Evolutionary conservation across 2,113 vertebrate genomes (phyloP), one percentile per base, ranked within the genome.

Genomic region (Istiophorus platypterus): DNA sequence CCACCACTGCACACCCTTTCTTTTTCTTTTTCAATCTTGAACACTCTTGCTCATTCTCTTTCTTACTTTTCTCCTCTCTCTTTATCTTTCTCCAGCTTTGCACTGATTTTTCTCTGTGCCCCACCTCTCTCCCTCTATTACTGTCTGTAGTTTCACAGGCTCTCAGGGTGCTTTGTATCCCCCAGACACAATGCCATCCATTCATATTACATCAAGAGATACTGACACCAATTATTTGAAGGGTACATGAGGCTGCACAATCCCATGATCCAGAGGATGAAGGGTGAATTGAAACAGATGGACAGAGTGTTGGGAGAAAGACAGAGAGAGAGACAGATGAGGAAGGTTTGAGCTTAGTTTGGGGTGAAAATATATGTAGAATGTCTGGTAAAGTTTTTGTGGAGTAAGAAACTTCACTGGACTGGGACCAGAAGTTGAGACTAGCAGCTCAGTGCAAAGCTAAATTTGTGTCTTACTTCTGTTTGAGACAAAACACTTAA

Each of bases 181-280:
- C 71, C 76, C 77, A 85, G 86, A 89, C 80, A 90, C 85, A 90
- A 90, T 89, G 75, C 81, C 80, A 79, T 82, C 82, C 82, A 92
- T 93, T 91, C 90, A 92, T 91, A 89, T 91, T 89, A 90, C 89
- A 91, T 92, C 88, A 91, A 93, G 90, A 62, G 81, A 86, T 80
- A 54, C 75, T 85, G 91, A 89, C 85, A 75, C 85, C 80, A 86
- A 85, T 91, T 90, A 91, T 81, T 59, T 87, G 82, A 84, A 85
- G 90, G 76, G 74, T 84, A 73, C 90, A 88, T 82, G 71, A 79
- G 76, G 78, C 85, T 72, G 76, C 85, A 67, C 78, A 87, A 72
- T 85, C 76, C 80, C 79, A 45, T 68, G 77, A 88, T 82, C 69
- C 75, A 64, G 45, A 78, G 72, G 64, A 89, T 75, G 88, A 85